phyloP scores from a whole-genome alignment of 2,797 vertebrate species.

The Echeneis naucrates region DNA sequence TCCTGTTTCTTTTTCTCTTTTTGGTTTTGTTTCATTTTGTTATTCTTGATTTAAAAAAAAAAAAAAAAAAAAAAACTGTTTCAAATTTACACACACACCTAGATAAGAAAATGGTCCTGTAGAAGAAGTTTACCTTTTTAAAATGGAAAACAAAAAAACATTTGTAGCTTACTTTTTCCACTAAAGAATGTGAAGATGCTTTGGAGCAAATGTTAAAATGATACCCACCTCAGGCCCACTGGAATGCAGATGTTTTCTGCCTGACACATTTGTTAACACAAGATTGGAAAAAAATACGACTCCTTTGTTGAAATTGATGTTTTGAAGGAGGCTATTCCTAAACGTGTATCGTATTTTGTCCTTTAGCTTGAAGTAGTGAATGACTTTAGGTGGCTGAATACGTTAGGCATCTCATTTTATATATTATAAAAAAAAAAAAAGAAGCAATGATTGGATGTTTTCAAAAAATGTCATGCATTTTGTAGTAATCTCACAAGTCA shows the following conservation, averaged over 20 bases:
- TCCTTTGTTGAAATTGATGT: conserved; percentile 81
- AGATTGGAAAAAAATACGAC: conserved; percentile 24
- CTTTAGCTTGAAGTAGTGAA: conserved; percentile 86
- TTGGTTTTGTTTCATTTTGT: conserved; percentile 66
- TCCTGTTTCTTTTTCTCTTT: conserved; percentile 46
- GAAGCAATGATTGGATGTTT: conserved; percentile 79
- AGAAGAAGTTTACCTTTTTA: conserved; percentile 78
- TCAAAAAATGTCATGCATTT: conserved; percentile 82
- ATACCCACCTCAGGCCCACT: conserved; percentile 79
- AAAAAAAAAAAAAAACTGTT: conserved; percentile 72
- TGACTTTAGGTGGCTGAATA: conserved; percentile 84
- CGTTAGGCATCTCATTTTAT: conserved; percentile 79
- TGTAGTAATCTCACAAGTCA: conserved; percentile 81
- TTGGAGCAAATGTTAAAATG: conserved; percentile 66
- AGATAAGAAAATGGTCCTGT: conserved; percentile 68
- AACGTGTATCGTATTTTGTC: conserved; percentile 84
- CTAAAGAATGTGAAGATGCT: conserved; percentile 81
- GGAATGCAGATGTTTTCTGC: conserved; percentile 76
- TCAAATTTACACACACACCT: conserved; percentile 77
- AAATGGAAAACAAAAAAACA: conserved; percentile 53
- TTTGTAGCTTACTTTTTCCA: conserved; percentile 79
- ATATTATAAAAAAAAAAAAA: conserved; percentile 66
- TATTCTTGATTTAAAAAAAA: conserved; percentile 74
- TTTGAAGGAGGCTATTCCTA: conserved; percentile 74
- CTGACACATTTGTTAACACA: conserved; percentile 69